Evolutionary conservation across 2,888 invertebrate genomes (phyloP).

Genomic region (Tenthredo distinguenda): DNA sequence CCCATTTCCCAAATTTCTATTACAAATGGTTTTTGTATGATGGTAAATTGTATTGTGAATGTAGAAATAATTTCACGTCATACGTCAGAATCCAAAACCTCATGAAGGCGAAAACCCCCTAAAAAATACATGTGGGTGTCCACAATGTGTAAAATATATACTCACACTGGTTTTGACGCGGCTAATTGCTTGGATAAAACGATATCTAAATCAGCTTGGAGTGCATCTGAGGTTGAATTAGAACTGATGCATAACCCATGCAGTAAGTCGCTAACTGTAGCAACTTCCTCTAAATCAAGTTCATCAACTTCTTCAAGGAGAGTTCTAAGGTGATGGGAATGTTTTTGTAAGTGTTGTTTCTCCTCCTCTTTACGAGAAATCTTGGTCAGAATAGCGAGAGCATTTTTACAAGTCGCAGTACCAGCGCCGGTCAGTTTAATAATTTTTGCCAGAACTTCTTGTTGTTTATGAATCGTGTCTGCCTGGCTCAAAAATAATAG

Average conservation of each 20-base stretch:
- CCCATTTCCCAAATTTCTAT: too few species aligned
- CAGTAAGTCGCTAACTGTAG: constrained; percentile 88
- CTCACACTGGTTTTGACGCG: constrained; percentile 81
- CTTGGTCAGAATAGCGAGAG: constrained; percentile 68
- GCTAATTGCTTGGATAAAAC: constrained; percentile 91
- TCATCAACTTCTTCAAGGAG: constrained; percentile 88
- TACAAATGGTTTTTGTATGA: too few species aligned
- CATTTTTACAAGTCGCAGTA: constrained; percentile 71
- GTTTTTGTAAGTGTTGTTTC: constrained; percentile 79
- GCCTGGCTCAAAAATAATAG: constrained; percentile 69
- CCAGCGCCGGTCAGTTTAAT: constrained; percentile 71
- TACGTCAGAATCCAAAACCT: neutral
- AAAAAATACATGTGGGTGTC: neutral
- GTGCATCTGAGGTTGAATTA: constrained; percentile 77
- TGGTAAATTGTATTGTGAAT: too few species aligned
- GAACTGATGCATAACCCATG: constrained; percentile 82
- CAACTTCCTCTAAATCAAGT: constrained; percentile 86
- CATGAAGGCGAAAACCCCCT: constrained; percentile 56
- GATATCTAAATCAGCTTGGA: constrained; percentile 91
- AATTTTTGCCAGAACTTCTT: constrained; percentile 71
- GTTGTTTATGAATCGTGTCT: constrained; percentile 68
- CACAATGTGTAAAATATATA: constrained; percentile 34
- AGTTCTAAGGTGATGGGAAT: constrained; percentile 82
- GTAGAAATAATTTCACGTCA: too few species aligned
- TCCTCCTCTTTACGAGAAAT: constrained; percentile 69